A percentile compares a stretch with the other conserved stretches of the same genome.
phyloP scores from a whole-genome alignment of 2,888 invertebrate species.

The Drosophila recens region DNA sequence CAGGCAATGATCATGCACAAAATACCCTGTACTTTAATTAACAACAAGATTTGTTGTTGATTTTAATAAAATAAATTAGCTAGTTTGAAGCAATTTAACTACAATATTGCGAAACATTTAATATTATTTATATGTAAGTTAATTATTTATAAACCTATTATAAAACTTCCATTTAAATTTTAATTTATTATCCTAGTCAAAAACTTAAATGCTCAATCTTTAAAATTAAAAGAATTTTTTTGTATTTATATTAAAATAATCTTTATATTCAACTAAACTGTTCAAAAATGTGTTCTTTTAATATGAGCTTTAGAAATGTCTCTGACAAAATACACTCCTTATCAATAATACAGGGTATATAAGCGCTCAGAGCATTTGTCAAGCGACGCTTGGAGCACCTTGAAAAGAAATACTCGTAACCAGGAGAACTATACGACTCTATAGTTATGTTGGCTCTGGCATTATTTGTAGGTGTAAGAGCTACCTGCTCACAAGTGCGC shows the following conservation, averaged over 20 bases:
- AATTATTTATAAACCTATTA: too few species aligned
- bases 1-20: background rate
- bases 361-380: conserved; percentile 15
- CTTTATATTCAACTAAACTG: background rate
- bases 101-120: too few species aligned
- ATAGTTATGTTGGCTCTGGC: conserved; percentile 24
- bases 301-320: background rate
- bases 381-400: conserved; percentile 19
- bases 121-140: too few species aligned
- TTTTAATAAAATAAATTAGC: too few species aligned
- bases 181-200: too few species aligned
- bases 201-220: too few species aligned
- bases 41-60: background rate
- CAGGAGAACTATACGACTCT: conserved; percentile 22
- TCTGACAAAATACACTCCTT: background rate
- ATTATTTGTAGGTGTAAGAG: conserved; percentile 43
- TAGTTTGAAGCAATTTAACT: too few species aligned
- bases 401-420: conserved; percentile 8
- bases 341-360: conserved; percentile 1
- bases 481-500: conserved; percentile 32
- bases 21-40: conserved; percentile 19
- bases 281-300: background rate
- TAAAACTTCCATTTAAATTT: too few species aligned
- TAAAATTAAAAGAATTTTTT: too few species aligned
- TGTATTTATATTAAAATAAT: background rate